These are phyloP conservation scores for Parasteatoda lunata DNA, from an alignment of 2,888 invertebrate species.

Conservation along the genomic window DNA sequence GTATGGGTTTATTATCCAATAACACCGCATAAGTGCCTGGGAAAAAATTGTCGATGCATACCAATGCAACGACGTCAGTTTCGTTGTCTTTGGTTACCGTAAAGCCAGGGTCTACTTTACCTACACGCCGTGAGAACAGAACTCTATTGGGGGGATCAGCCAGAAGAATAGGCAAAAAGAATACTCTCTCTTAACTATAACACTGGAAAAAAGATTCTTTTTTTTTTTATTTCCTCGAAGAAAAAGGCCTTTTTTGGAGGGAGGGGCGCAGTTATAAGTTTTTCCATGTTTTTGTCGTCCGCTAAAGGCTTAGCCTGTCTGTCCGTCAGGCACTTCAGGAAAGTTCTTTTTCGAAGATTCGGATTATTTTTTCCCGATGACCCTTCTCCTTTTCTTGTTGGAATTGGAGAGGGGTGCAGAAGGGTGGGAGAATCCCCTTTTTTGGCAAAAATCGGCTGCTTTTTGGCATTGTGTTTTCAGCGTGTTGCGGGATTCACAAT, in stretches of 20 bases:
- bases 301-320: constrained; percentile 32
- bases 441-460: neutral
- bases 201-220: neutral
- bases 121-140: constrained; percentile 34
- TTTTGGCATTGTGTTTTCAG: constrained; percentile 12
- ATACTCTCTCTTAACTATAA: constrained; percentile 11
- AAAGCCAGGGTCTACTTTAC: neutral
- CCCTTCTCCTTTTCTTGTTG: constrained; percentile 29
- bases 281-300: constrained; percentile 26
- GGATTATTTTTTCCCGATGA: constrained; percentile 58
- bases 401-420: neutral
- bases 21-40: neutral
- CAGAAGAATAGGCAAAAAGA: constrained; percentile 46
- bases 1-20: neutral
- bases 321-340: constrained; percentile 37
- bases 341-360: constrained; percentile 1
- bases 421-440: neutral
- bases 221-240: constrained; percentile 2
- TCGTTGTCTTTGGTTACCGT: constrained; percentile 12
- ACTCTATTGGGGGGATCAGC: constrained; percentile 1
- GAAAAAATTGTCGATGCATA: neutral
- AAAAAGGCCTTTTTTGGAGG: constrained; percentile 6
- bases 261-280: constrained; percentile 18
- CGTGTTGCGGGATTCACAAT: constrained; percentile 36
- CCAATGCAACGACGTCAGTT: neutral